Base-by-base conservation (phyloP, 2,113 vertebrate genomes). In the Balaenoptera acutorostrata region DNA sequence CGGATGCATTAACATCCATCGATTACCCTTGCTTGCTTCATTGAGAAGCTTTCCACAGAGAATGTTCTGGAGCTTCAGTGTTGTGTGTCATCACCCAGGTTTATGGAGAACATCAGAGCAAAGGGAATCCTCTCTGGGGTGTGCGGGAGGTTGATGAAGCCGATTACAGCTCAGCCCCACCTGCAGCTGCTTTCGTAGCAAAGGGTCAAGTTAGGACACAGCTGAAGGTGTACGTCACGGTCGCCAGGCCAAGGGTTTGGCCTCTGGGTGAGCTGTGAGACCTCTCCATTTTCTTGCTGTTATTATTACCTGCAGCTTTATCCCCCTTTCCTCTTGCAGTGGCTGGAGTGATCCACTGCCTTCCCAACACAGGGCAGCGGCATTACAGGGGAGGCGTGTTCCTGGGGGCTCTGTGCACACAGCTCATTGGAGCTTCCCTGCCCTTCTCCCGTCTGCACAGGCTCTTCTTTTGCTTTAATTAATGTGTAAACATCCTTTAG, bases 1-100 rank as follows among this genome's bases (percentile, higher is more conserved):
- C 5, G 2, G 8, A 0, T 0, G 6, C 10, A 18, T 21, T 1
- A 0, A 7, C 1, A 0, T 15, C 8, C 6, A 2, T 6, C 4
- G 0, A 0, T 66, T 11, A 8, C 8, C 1, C 0, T 0, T 1
- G 21, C 29, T 10, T 3, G 12, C 83, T 39, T 20, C 25, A 13
- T 9, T 0, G 27, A 49, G 29, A 33, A 49, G 52, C 83, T 46
- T 39, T n/a, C 2, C 39, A 1, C 17, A 1, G 12, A 6, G 59
- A 21, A 15, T 2, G 15, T 78, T 44, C 61, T 13, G 25, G 82
- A 33, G 13, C 52, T 39, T 68, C 29, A 0, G 0, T 11, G 4
- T 52, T 2, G 31, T 0, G 1, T 41, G 41, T 59, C 0, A 1
- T 69, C 1, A 1, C 61, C 69, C 59, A 17, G 83, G 9, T n/a